phyloP scores from a whole-genome alignment of 2,888 invertebrate species.

The Cryptocephalus moraei region DNA sequence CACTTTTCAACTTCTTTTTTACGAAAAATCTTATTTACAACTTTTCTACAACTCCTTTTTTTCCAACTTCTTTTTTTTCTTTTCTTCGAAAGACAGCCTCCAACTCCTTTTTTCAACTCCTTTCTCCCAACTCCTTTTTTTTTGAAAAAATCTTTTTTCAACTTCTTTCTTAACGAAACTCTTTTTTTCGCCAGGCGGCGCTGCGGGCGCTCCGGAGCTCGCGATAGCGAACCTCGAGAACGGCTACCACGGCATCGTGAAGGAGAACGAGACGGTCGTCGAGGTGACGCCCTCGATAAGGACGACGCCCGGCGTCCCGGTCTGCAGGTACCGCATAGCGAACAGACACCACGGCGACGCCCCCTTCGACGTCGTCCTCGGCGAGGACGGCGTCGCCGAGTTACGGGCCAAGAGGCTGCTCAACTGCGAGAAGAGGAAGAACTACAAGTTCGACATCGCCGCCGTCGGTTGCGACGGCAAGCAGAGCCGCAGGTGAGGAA shows the following conservation, averaged over 20 bases:
- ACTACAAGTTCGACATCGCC: constrained; percentile 92
- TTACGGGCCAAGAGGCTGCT: constrained; percentile 72
- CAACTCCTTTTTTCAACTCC: too few relatives aligned
- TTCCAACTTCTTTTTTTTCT: too few relatives aligned
- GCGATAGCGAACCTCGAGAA: constrained; percentile 73
- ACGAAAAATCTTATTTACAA: too few relatives aligned
- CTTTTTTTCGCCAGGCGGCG: too few relatives aligned
- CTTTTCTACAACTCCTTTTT: too few relatives aligned
- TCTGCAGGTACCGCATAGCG: constrained; percentile 82
- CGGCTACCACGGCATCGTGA: constrained; percentile 86
- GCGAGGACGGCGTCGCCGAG: constrained; percentile 64
- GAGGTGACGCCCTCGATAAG: constrained; percentile 88
- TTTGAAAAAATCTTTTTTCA: too few relatives aligned
- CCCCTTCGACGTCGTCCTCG: constrained; percentile 54
- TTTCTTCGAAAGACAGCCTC: too few relatives aligned
- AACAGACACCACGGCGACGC: constrained; percentile 90
- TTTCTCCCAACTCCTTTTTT: too few relatives aligned
- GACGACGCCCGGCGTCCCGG: constrained; percentile 46
- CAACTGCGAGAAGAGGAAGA: constrained; percentile 88
- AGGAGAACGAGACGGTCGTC: constrained; percentile 85
- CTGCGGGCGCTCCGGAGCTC: constrained; percentile 48
- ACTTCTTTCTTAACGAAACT: too few relatives aligned
- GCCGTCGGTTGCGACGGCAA: constrained; percentile 86
- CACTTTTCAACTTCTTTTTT: too few relatives aligned
- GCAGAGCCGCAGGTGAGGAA: constrained; percentile 44